Conservation (phyloP, 1,140 invertebrate genomes). For the Cotesia glomerata region DNA sequence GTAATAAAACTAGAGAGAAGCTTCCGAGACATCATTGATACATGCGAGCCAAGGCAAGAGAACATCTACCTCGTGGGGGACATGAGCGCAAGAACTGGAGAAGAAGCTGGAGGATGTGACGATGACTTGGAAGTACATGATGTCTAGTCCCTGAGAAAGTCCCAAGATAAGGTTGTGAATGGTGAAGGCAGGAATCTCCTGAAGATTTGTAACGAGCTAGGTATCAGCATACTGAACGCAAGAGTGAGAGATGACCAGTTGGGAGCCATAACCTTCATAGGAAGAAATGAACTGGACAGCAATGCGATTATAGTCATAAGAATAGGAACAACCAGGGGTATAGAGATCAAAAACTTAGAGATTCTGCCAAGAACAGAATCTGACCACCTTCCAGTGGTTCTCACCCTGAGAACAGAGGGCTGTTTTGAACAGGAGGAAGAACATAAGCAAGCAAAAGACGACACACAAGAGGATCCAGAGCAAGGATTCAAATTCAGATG, state of each 20-base stretch:
- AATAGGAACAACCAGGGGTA: too few species aligned
- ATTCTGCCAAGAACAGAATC: background rate
- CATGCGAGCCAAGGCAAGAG: background rate
- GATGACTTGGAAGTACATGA: background rate
- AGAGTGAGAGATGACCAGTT: background rate
- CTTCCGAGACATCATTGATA: slow-evolving; percentile 11
- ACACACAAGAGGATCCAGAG: background rate
- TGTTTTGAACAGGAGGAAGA: too few species aligned
- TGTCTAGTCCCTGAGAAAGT: background rate
- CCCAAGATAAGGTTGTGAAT: slow-evolving; percentile 19
- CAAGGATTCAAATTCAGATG: background rate
- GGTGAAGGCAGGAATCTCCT: slow-evolving; percentile 25
- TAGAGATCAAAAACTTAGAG: background rate
- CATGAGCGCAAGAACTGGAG: slow-evolving; percentile 29
- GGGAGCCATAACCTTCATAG: background rate
- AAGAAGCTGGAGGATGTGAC: background rate
- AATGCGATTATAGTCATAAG: background rate
- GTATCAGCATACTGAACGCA: background rate
- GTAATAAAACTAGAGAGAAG: slow-evolving; percentile 16
- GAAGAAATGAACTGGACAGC: background rate
- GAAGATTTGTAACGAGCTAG: background rate
- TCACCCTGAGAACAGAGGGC: background rate
- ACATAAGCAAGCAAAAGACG: background rate
- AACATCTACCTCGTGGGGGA: slow-evolving; percentile 26
- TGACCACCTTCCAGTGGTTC: background rate